Base-by-base conservation (phyloP, 2,797 vertebrate genomes). In the Hoplostethus atlanticus region DNA sequence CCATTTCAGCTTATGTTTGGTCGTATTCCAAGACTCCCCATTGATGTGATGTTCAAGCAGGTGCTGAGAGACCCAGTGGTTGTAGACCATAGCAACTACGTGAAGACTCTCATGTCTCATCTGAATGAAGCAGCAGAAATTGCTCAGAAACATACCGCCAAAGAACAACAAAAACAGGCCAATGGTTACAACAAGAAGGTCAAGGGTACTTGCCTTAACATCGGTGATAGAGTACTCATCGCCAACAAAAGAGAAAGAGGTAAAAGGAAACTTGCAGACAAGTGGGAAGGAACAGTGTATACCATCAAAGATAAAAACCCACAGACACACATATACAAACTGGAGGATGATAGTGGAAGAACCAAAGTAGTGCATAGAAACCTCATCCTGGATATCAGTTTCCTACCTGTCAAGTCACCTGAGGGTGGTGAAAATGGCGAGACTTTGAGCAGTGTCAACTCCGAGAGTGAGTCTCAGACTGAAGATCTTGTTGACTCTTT, bases 1-100 rank as follows among this genome's bases (percentile, higher is more conserved):
- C 69, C 76, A 0, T 82, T 87, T 6, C 25, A 79, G 0, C 56
- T 77, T 0, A 85, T 87, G 77, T 85, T 83, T 40, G 78, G 78
- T 0, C 28, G 31, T 0, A 6, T 78, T 0, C 74, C 63, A 5
- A 56, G 68, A 34, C 73, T 82, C 0, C 76, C 68, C 0, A 48
- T 76, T 0, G 81, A 82, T 57, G 50, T 79, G 7, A 79, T 80
- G 53, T 84, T 80, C 15, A 71, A 64, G n/a, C 60, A 67, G 2
- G 81, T 79, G 1, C 2, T 86, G 0, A n/a, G 25, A 0, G 75
- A 87, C 2, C 76, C 79, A 0, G 73, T 80, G 3, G 53, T 81
- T 16, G 66, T 61, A 3, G 66, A 81, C 4, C 7, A 81, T 11
- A 38, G 6, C 1, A 76, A 30, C 4, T 79, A 81, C 8, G 61